phyloP scores from a whole-genome alignment of 2,888 invertebrate species.

The Microctonus aethiopoides region DNA sequence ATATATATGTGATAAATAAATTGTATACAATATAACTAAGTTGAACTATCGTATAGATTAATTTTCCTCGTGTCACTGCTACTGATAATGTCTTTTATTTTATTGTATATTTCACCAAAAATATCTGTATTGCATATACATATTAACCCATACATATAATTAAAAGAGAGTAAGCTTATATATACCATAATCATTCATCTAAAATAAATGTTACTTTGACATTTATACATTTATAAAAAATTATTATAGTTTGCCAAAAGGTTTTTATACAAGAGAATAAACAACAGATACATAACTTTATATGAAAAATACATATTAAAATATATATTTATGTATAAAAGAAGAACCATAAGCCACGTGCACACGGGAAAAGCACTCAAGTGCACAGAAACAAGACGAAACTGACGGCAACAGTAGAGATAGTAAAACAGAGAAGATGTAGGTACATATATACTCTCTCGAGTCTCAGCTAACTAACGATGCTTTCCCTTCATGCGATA shows the following conservation, averaged over 20 bases:
- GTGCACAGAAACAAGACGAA: conserved; percentile 33
- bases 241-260: conserved; percentile 11
- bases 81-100: background rate
- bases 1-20: background rate
- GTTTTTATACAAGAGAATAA: conserved; percentile 11
- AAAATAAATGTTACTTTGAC: background rate
- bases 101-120: too few species aligned
- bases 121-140: too few species aligned
- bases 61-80: background rate
- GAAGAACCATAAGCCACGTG: conserved; percentile 9
- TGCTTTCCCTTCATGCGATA: conserved; percentile 55
- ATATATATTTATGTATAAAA: too few species aligned
- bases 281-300: background rate
- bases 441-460: too few species aligned
- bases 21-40: background rate
- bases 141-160: background rate
- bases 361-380: conserved; percentile 1
- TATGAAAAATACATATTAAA: too few species aligned
- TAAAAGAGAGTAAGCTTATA: background rate
- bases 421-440: conserved; percentile 37
- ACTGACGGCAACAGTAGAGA: conserved; percentile 14
- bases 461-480: conserved; percentile 60
- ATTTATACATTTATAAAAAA: background rate
- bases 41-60: background rate
- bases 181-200: background rate